Conservation (phyloP, 53 echinoderm and acorn worm species). For the Temnopleurus reevesii region DNA sequence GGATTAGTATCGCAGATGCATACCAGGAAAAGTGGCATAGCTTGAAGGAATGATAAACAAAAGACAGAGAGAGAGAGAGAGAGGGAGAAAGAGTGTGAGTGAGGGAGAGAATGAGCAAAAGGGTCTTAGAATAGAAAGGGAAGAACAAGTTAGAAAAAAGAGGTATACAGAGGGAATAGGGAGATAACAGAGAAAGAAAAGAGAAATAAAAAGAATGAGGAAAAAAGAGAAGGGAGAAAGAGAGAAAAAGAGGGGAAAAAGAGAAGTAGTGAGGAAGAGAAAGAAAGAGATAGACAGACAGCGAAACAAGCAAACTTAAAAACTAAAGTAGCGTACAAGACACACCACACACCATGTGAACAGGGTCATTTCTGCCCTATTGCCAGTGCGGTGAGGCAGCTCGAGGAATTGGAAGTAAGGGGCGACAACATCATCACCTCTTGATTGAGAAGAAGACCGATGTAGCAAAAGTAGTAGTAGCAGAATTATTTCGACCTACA, state of each 20-base stretch:
- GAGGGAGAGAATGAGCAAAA: too few species aligned
- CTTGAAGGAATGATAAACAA: too few species aligned
- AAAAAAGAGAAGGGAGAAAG: neutral
- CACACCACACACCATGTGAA: neutral
- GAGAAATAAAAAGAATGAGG: neutral
- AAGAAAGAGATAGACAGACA: neutral
- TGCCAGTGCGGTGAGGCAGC: neutral
- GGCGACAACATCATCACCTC: slow-evolving; percentile 10
- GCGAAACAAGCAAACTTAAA: neutral
- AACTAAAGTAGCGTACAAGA: too few species aligned
- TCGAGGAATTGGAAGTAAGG: neutral
- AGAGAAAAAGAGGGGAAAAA: neutral
- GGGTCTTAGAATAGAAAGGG: too few species aligned
- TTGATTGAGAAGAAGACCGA: neutral
- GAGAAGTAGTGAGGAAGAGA: neutral
- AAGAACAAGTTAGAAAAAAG: neutral
- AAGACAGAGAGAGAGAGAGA: neutral
- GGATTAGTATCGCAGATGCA: too few species aligned
- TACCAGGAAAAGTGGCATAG: too few species aligned
- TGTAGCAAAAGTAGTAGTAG: neutral
- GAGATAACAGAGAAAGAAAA: neutral
- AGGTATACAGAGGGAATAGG: neutral
- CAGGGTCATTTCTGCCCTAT: neutral
- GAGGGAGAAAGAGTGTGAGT: too few species aligned
- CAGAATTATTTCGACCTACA: too few species aligned